These are phyloP conservation scores for Phainopepla nitens DNA, from an alignment of 2,113 vertebrate genomes.

Conservation along the genomic window DNA sequence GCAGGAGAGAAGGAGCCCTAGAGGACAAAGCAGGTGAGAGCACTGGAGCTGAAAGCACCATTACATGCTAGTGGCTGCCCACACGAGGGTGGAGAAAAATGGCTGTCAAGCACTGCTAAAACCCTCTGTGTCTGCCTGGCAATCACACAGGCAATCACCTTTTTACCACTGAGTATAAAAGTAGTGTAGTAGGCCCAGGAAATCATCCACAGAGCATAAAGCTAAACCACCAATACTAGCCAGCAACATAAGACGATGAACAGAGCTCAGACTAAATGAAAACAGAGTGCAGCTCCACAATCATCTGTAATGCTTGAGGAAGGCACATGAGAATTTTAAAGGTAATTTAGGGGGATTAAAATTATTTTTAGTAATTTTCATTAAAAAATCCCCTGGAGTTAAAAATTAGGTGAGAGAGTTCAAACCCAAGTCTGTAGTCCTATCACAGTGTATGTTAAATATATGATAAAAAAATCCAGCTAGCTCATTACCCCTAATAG, in stretches of 20 bases:
- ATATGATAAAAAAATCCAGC: not conserved
- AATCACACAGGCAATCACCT: not conserved
- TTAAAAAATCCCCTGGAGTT: not conserved
- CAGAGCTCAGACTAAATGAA: not conserved
- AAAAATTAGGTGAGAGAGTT: not conserved
- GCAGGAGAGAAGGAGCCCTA: not conserved
- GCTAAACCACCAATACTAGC: not conserved
- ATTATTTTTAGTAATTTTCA: not conserved
- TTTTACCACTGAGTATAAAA: not conserved
- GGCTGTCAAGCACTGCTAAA: not conserved
- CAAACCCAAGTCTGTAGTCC: not conserved
- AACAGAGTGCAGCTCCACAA: not conserved
- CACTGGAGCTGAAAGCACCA: not conserved
- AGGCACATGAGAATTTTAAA: not conserved
- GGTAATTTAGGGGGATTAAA: not conserved
- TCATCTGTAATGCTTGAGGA: not conserved
- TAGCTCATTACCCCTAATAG: not conserved
- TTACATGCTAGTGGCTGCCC: not conserved
- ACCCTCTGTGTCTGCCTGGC: not conserved
- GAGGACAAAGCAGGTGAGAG: not conserved
- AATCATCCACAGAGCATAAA: not conserved
- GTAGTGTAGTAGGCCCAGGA: not conserved
- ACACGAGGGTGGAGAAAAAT: not conserved
- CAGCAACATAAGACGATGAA: not conserved
- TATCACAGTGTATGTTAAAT: not conserved